phyloP scores from a whole-genome alignment of 2,888 invertebrate species.

The Perithous albicinctus region DNA sequence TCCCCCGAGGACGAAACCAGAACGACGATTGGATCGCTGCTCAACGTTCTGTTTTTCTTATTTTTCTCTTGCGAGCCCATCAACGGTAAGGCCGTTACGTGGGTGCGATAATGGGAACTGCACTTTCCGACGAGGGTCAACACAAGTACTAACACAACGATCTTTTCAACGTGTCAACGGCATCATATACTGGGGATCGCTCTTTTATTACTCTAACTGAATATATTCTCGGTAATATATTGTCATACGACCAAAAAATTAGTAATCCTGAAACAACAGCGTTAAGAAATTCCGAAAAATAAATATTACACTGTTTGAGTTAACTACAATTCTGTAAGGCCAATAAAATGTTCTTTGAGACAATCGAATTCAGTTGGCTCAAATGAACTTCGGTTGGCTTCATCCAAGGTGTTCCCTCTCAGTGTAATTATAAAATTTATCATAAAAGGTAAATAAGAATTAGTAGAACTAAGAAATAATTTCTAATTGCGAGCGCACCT shows the following conservation, averaged over 20 bases:
- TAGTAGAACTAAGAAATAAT: too few species aligned
- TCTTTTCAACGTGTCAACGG: constrained; percentile 45
- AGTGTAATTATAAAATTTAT: too few species aligned
- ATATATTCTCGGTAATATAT: not conserved
- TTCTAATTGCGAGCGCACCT: too few species aligned
- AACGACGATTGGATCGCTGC: constrained; percentile 64
- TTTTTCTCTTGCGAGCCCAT: constrained; percentile 58
- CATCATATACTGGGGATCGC: constrained; percentile 33
- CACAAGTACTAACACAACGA: constrained; percentile 39
- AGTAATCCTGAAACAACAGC: not conserved
- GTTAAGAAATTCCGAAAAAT: too few species aligned
- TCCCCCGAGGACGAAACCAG: constrained; percentile 66
- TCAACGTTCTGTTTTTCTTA: constrained; percentile 24
- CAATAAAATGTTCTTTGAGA: too few species aligned
- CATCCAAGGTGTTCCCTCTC: too few species aligned
- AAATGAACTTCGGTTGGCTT: too few species aligned
- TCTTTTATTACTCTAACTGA: not conserved
- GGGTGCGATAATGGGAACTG: constrained; percentile 64
- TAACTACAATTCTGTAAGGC: too few species aligned
- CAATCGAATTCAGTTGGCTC: too few species aligned
- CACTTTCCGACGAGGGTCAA: constrained; percentile 61
- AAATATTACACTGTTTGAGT: too few species aligned
- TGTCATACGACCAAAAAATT: not conserved
- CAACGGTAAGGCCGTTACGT: constrained; percentile 66
- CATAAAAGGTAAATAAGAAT: too few species aligned